Evolutionary conservation across 2,113 vertebrate species (phyloP).

Genomic region (Dunckerocampus dactyliophorus): DNA sequence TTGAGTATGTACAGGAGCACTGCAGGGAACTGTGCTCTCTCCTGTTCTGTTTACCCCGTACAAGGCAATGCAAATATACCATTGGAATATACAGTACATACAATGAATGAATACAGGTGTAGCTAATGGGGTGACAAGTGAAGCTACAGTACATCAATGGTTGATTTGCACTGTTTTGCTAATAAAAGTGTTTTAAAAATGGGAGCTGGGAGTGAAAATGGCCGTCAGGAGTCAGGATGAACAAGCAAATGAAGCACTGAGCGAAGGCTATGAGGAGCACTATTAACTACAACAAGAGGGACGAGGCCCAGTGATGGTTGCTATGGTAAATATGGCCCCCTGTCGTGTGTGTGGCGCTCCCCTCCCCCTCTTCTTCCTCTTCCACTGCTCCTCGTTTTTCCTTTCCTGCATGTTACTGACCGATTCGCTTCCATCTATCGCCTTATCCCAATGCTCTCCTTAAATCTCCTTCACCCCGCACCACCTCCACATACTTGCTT

Average conservation of each 20-base stretch:
- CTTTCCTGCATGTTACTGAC: constrained; percentile 1
- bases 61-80: too few species aligned
- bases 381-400: constrained; percentile 11
- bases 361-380: constrained; percentile 27
- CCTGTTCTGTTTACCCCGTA: too few species aligned
- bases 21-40: too few species aligned
- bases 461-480: constrained; percentile 16
- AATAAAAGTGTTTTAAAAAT: too few species aligned
- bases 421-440: not conserved
- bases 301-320: constrained; percentile 57
- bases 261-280: constrained; percentile 8
- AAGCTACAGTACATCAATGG: too few species aligned
- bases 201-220: too few species aligned
- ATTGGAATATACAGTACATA: too few species aligned
- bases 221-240: not conserved
- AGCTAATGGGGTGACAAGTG: too few species aligned
- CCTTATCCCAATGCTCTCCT: not conserved
- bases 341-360: constrained; percentile 26
- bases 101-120: too few species aligned
- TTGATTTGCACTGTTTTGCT: too few species aligned
- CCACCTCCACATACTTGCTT: constrained; percentile 11
- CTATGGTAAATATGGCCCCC: constrained; percentile 60
- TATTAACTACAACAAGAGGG: constrained; percentile 38
- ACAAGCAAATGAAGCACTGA: not conserved
- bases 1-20: too few species aligned